Conservation (phyloP, 2,797 vertebrate species). For the Lophura swinhoii region DNA sequence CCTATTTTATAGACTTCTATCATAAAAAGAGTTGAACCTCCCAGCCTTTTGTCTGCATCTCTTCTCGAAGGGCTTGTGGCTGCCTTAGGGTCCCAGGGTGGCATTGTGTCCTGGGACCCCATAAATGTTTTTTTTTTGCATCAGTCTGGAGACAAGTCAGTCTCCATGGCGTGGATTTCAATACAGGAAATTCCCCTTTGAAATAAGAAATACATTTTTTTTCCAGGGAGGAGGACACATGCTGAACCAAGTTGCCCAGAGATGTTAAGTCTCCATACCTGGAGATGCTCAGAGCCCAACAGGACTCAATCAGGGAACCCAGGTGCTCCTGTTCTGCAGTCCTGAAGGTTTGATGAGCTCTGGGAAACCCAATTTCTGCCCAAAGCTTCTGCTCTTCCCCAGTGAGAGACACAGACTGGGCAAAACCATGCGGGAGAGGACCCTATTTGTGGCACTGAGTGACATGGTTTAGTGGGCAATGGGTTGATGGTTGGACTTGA, state of each 20-base stretch:
- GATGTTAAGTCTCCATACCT: not conserved
- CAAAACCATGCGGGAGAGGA: not conserved
- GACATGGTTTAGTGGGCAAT: no score
- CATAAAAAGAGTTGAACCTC: constrained; percentile 82
- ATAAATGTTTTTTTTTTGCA: not conserved
- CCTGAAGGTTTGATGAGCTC: not conserved
- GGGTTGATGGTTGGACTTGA: no score
- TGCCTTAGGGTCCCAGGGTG: not conserved
- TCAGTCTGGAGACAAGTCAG: rapidly evolving
- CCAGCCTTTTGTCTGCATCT: not conserved
- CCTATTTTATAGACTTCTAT: constrained; percentile 87
- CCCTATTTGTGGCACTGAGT: not conserved
- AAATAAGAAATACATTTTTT: not conserved
- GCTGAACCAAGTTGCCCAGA: not conserved
- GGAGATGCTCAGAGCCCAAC: not conserved
- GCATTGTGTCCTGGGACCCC: rapidly evolving
- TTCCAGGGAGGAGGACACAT: rapidly evolving
- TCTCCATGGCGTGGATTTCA: rapidly evolving
- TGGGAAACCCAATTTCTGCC: rapidly evolving
- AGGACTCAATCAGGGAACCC: no score
- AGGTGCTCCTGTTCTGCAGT: not conserved
- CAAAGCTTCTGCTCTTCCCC: not conserved
- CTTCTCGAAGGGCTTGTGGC: not conserved
- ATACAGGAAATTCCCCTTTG: not conserved
- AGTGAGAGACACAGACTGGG: not conserved